Base-by-base conservation (phyloP, 2,113 vertebrate species). In the Ascaphus truei region DNA sequence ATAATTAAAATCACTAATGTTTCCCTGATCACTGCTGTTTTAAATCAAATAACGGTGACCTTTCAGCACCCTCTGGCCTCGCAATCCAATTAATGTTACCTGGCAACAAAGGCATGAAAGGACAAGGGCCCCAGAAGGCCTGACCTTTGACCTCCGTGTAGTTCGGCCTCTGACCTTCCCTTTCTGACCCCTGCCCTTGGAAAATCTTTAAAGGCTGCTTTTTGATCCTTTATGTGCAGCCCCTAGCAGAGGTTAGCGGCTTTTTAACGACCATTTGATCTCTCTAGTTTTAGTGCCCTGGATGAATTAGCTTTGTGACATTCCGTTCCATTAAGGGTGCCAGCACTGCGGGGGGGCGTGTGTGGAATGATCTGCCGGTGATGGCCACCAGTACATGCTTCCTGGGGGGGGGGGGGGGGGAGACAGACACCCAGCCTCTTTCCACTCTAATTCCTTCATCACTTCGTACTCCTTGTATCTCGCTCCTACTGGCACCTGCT, bases 101-200 rank as follows among this genome's bases (percentile, higher is more conserved):
- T 68, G 76, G 25, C 25, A 23, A 36, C 68, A 61, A 60, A 25
- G 48, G 43, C 31, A 13, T 58, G 22, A 36, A 36, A 52, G 33
- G 18, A 11, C 9, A 1, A 0, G 10, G 13, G 22, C 36, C 7
- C 10, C 34, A 3, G 3, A 5, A 29, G 48, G 22, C 9, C 7
- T 56, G 75, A 25, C 64, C 33, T 48, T 13, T 62, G 57, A 68
- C 50, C 51, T 63, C 3, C 8, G 9, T 48, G 31, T 7, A 50
- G 73, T 72, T 76, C 75, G 71, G 76, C 68, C 71, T 56, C 62
- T 76, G 62, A 73, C 65, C 79, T 71, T 16, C 25, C 13, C 41
- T 73, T 72, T 15, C 65, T 1, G 73, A 39, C 77, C 75, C 75
- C 26, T 68, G 62, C 69, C 29, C 76, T 71, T 58, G 72, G n/a